Evolutionary conservation across 2,888 invertebrate species (phyloP).

Genomic region (Elysia crispata): DNA sequence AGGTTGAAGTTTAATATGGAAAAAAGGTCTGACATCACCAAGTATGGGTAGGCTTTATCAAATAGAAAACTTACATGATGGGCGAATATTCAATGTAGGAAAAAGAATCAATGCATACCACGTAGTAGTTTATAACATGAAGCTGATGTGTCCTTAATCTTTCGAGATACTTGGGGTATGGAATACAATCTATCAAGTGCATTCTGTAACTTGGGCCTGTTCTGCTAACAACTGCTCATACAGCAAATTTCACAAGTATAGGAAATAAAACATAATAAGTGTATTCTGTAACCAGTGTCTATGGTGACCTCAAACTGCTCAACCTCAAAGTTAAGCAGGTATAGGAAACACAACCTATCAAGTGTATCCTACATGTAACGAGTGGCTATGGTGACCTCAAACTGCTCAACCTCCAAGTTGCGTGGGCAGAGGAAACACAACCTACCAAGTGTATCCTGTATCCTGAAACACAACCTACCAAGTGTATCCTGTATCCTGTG

Average conservation of each 20-base stretch:
- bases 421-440: constrained; percentile 1
- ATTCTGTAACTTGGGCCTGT: background rate
- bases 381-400: background rate
- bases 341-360: constrained; percentile 33
- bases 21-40: too few relatives aligned
- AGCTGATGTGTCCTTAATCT: too few relatives aligned
- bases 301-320: background rate
- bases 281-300: background rate
- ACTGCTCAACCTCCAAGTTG: constrained; percentile 29
- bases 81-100: too few relatives aligned
- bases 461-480: background rate
- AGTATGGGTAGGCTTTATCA: too few relatives aligned
- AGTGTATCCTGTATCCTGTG: background rate
- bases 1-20: too few relatives aligned
- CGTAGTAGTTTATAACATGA: too few relatives aligned
- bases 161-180: too few relatives aligned
- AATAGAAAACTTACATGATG: too few relatives aligned
- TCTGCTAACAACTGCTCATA: background rate
- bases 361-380: constrained; percentile 43
- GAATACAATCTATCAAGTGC: background rate
- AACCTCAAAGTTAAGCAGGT: constrained; percentile 28
- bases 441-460: background rate
- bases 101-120: too few relatives aligned
- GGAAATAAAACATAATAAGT: background rate
- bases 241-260: constrained; percentile 10